A percentile compares a stretch with the other conserved stretches of the same genome.
These are phyloP conservation scores for Micromussa lordhowensis DNA, from an alignment of 92 coral and sea anemone species.

Conservation along the genomic window DNA sequence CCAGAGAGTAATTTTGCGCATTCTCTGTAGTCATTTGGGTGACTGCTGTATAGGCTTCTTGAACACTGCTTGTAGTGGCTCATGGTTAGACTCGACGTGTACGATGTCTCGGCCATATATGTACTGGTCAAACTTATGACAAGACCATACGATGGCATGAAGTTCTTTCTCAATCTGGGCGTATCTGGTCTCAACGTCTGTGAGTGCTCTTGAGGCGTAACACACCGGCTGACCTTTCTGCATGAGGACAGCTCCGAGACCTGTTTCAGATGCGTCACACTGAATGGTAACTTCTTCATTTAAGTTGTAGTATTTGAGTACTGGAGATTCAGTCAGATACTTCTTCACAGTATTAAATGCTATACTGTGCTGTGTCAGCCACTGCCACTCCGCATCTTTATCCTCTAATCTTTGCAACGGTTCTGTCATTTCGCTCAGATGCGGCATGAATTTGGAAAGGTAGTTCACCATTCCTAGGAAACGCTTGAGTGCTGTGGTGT, in stretches of 20 bases:
- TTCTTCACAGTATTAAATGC: slow-evolving; percentile 49
- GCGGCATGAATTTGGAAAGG: slow-evolving; percentile 24
- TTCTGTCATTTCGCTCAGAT: slow-evolving; percentile 43
- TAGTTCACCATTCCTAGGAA: slow-evolving; percentile 53
- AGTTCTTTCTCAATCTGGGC: slow-evolving; percentile 43
- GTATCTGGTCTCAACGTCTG: slow-evolving; percentile 26
- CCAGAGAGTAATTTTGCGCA: slow-evolving; percentile 47
- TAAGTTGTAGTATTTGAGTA: slow-evolving; percentile 11
- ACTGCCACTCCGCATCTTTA: slow-evolving; percentile 61
- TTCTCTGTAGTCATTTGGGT: slow-evolving; percentile 46
- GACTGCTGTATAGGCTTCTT: slow-evolving; percentile 41
- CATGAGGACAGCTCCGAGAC: slow-evolving; percentile 2
- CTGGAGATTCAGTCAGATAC: slow-evolving; percentile 37
- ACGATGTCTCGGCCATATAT: slow-evolving; percentile 21
- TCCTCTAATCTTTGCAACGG: slow-evolving; percentile 42
- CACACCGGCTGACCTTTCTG: slow-evolving; percentile 11
- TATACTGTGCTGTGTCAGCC: slow-evolving; percentile 30
- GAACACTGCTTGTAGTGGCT: slow-evolving; percentile 43
- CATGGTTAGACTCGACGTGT: slow-evolving; percentile 38
- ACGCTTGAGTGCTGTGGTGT: slow-evolving; percentile 27
- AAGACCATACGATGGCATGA: slow-evolving; percentile 37
- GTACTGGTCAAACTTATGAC: slow-evolving; percentile 53
- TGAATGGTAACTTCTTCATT: slow-evolving; percentile 13
- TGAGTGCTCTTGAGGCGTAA: slow-evolving; percentile 28
- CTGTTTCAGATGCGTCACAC: slow-evolving; percentile 21